Base-by-base conservation (phyloP, 1,140 invertebrate genomes). In the Bombus vancouverensis region DNA sequence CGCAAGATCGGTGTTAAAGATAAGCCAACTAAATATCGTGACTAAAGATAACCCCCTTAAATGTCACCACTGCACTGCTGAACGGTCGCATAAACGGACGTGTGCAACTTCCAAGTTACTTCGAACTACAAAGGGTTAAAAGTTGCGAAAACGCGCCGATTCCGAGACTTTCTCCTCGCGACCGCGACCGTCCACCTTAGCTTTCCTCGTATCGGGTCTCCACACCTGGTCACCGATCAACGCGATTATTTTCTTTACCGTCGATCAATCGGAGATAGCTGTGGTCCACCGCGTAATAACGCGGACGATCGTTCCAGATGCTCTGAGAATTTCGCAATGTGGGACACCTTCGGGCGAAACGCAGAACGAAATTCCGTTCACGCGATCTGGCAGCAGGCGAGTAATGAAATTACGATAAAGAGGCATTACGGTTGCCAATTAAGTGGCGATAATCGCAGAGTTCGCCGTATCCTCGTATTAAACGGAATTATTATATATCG, bases 321-420 rank as follows among this genome's bases (percentile, higher is more conserved):
- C 39, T 42, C 12, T 1, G 70, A 15, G 25, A 25, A 37, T 86
- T 87, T 87, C 85, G 71, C 85, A 79, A 87, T 28, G 34, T 32
- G 28, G 44, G 28, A 34, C 39, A 66, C 25, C n/a, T 5, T 32
- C 39, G 13, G 8, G 6, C 42, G 15, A n/a, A 62, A 15, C 25
- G 5, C 59, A 22, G 34, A 62, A 47, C 73, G 59, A 88, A 83
- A 78, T 77, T 73, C 79, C 59, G 15, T 39, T n/a, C 65, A 28
- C 25, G 57, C 34, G 47, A 59, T 59, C 57, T 32, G 59, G 12
- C 37, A n/a, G n/a, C 39, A 68, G 73, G 9, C 57, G 62, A 59
- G 74, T 79, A 83, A 88, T 74, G 66, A 88, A 88, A 88, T 87
- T 87, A 88, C 53, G 79, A 88, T 87, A 78, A 68, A 42, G 74